phyloP scores from a whole-genome alignment of 2,113 vertebrate species.

The Promerops cafer region DNA sequence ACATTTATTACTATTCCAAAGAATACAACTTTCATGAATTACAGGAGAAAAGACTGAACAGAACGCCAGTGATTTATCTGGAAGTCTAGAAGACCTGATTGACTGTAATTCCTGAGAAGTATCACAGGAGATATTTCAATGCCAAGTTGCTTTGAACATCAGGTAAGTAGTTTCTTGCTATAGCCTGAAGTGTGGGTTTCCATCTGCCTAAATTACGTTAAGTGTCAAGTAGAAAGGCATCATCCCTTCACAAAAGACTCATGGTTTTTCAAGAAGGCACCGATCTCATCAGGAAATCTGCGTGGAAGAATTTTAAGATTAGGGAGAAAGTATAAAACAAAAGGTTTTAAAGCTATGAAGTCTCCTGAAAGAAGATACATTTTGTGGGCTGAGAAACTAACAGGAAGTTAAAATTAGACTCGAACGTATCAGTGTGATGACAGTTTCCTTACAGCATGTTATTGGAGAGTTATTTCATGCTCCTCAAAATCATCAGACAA shows the following conservation, averaged over 20 bases:
- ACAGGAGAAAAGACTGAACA: neutral
- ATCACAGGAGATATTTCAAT: neutral
- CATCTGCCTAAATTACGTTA: neutral
- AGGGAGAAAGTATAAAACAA: neutral
- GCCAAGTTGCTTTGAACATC: neutral
- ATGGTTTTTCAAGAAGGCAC: neutral
- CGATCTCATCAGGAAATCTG: neutral
- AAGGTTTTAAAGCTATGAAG: neutral
- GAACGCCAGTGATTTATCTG: neutral
- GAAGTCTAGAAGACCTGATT: neutral
- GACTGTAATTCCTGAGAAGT: neutral
- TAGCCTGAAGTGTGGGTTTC: neutral
- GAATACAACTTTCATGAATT: neutral
- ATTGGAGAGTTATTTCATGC: neutral
- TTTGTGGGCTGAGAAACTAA: neutral
- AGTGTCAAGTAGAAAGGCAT: rapidly evolving
- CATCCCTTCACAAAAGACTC: neutral
- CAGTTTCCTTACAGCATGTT: neutral
- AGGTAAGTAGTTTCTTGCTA: neutral
- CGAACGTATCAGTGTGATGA: neutral
- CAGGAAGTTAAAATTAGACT: neutral
- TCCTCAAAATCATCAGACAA: neutral
- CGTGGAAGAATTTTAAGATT: neutral
- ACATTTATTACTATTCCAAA: neutral
- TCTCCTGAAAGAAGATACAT: neutral